These are phyloP conservation scores for Sacculina carcini DNA, from an alignment of 2,888 invertebrate species.

Conservation along the genomic window DNA sequence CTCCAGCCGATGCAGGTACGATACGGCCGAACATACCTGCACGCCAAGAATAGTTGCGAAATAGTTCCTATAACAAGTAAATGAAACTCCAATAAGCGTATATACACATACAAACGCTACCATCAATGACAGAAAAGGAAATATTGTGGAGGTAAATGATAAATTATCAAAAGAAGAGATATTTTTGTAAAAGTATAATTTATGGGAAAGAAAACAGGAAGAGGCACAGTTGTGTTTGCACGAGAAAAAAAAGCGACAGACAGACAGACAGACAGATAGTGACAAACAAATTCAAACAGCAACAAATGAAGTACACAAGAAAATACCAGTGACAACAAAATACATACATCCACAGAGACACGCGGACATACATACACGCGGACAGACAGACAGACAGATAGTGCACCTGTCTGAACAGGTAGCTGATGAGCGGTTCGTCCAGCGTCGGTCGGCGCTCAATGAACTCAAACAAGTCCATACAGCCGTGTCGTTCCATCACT, in stretches of 20 bases:
- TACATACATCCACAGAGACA: background rate
- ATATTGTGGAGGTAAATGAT: too few relatives aligned
- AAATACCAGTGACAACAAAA: too few relatives aligned
- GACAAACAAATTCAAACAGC: background rate
- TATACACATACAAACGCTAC: background rate
- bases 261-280: background rate
- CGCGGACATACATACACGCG: background rate
- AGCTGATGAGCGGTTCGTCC: constrained; percentile 37
- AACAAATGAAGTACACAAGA: too few relatives aligned
- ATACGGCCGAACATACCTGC: constrained; percentile 39
- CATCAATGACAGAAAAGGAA: too few relatives aligned
- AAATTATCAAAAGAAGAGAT: background rate
- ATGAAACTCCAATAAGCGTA: background rate
- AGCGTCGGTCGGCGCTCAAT: constrained; percentile 38
- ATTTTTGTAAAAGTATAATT: background rate
- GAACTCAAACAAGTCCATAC: constrained; percentile 49
- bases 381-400: background rate
- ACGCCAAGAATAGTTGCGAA: constrained; percentile 12
- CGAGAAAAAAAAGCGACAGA: background rate
- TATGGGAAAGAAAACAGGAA: background rate
- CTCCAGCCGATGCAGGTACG: constrained; percentile 35
- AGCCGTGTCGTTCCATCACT: constrained; percentile 49
- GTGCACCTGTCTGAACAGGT: constrained; percentile 39
- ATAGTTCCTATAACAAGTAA: constrained; percentile 4
- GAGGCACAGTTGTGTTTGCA: too few relatives aligned